Conservation (phyloP, 2,113 vertebrate species). For the Antennarius striatus region DNA sequence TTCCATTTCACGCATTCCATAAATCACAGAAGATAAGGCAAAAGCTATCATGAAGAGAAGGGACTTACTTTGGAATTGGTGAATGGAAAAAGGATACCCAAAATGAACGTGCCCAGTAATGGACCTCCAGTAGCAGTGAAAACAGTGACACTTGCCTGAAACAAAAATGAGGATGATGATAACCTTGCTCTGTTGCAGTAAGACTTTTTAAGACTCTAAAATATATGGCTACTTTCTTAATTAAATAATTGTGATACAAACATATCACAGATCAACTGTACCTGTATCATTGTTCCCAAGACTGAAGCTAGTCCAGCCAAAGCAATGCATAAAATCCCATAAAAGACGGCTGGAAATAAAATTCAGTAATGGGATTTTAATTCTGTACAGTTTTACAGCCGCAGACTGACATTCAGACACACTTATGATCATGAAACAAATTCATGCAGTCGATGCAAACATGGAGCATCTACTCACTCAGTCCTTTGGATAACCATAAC, state of each 20-base stretch:
- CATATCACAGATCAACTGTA: conserved; percentile 27
- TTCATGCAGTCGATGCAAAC: no score
- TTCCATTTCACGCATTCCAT: no score
- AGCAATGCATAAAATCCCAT: conserved; percentile 78
- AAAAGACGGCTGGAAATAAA: conserved; percentile 72
- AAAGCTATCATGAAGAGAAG: neutral
- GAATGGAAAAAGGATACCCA: conserved; percentile 81
- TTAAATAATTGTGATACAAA: neutral
- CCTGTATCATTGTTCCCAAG: conserved; percentile 82
- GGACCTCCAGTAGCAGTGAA: conserved; percentile 80
- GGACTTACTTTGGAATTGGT: conserved; percentile 80
- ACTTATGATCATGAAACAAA: no score
- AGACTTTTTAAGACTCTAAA: neutral
- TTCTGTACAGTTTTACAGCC: neutral
- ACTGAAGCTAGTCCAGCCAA: conserved; percentile 82
- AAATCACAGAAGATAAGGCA: neutral
- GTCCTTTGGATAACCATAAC: no score
- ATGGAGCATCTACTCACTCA: no score
- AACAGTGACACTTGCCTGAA: conserved; percentile 59
- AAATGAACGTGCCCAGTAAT: conserved; percentile 80
- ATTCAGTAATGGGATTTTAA: no score
- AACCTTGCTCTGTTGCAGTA: no score
- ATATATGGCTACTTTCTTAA: neutral
- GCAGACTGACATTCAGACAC: neutral
- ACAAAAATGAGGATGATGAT: neutral